A percentile compares a stretch with the other conserved stretches of the same genome.
Evolutionary conservation across 2,888 invertebrate genomes (phyloP).

Genomic region (Hyposoter dolosus): DNA sequence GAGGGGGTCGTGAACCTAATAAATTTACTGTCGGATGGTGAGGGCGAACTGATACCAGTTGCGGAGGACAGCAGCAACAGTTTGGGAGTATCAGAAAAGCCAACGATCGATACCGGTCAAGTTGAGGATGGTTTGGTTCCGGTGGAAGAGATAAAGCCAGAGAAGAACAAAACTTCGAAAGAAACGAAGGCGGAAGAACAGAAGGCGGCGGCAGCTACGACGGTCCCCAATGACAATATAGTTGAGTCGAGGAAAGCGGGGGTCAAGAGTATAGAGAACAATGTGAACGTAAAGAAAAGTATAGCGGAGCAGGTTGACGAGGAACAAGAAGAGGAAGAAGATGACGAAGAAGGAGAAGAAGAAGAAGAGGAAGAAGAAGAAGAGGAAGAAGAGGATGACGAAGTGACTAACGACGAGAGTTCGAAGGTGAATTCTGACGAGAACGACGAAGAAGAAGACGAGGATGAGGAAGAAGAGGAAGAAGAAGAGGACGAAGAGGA

Average conservation of each 20-base stretch:
- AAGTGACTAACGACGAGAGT: constrained; percentile 68
- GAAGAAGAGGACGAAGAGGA: constrained; percentile 69
- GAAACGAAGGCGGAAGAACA: constrained; percentile 75
- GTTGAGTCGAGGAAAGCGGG: constrained; percentile 76
- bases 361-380: constrained; percentile 70
- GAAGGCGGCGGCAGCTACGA: constrained; percentile 76
- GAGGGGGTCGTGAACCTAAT: constrained; percentile 93
- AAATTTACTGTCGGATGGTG: constrained; percentile 89
- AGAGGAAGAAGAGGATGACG: constrained; percentile 64
- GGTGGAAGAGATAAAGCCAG: constrained; percentile 70
- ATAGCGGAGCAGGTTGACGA: constrained; percentile 69
- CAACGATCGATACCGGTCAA: constrained; percentile 87
- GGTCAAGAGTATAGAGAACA: constrained; percentile 74
- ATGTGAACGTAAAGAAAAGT: constrained; percentile 71
- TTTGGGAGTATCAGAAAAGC: constrained; percentile 86
- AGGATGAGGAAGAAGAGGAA: constrained; percentile 56
- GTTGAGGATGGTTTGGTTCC: constrained; percentile 76
- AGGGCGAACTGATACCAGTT: constrained; percentile 88
- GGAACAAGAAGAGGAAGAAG: constrained; percentile 64
- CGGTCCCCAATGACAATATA: constrained; percentile 73
- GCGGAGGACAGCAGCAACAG: constrained; percentile 89
- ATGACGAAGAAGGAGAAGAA: constrained; percentile 68
- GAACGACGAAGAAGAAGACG: constrained; percentile 67
- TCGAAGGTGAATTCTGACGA: constrained; percentile 70
- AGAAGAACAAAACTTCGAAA: constrained; percentile 69